Conservation (phyloP, 2,888 invertebrate species). For the Candidula unifasciata region DNA sequence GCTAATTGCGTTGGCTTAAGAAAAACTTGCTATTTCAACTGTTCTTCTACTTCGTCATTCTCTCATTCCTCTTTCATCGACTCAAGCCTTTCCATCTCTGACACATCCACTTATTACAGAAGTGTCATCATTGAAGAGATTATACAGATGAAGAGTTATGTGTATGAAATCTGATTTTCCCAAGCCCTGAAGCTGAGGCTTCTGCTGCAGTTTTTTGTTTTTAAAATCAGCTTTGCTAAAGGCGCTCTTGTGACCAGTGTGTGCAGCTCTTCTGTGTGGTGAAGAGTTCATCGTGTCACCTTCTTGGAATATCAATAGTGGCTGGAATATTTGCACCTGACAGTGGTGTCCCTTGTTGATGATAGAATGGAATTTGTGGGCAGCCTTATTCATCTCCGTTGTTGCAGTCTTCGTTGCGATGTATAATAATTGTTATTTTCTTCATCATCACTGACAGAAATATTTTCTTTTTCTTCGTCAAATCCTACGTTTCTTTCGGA, state of each 20-base stretch:
- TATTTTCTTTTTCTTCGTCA: no score
- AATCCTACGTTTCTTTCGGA: no score
- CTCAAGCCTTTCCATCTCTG: not conserved
- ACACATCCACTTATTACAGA: not conserved
- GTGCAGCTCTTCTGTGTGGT: not conserved
- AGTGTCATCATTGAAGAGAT: not conserved
- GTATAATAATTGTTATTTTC: no score
- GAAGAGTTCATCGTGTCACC: conserved; percentile 15
- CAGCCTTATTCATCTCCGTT: not conserved
- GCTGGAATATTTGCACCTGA: not conserved
- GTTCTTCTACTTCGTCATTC: not conserved
- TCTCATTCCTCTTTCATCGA: not conserved
- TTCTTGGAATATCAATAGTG: not conserved
- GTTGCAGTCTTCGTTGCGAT: no score
- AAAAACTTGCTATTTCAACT: no score
- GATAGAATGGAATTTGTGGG: not conserved
- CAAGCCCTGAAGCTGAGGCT: not conserved
- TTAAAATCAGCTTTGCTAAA: not conserved
- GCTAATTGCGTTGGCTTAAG: no score
- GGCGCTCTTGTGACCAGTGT: conserved; percentile 8
- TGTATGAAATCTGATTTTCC: conserved; percentile 13
- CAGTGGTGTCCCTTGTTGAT: not conserved
- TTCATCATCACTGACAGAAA: no score
- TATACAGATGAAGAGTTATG: not conserved
- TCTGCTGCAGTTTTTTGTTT: not conserved